Conservation (phyloP, 2,888 invertebrate genomes). For the Agonopterix heracliana region DNA sequence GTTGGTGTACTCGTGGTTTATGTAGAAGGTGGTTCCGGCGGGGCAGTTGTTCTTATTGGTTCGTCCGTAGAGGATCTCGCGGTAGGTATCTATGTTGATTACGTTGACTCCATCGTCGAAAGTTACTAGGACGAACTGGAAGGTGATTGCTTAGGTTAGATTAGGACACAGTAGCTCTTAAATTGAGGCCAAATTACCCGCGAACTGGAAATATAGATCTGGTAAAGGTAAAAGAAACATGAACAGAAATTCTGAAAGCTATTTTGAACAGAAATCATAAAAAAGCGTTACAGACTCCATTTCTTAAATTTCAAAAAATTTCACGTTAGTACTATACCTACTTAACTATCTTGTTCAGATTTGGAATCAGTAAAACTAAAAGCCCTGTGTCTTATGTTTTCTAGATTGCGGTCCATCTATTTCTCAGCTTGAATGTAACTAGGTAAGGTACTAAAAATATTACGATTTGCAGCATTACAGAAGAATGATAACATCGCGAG, state of each 20-base stretch:
- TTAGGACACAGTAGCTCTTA: neutral
- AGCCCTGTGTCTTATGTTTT: no score
- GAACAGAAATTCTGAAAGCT: neutral
- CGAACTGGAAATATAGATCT: neutral
- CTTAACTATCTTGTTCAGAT: neutral
- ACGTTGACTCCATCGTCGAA: constrained; percentile 80
- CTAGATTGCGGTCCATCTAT: no score
- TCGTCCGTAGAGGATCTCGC: constrained; percentile 63
- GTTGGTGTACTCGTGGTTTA: constrained; percentile 84
- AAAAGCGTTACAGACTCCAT: neutral
- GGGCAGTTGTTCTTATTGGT: constrained; percentile 80
- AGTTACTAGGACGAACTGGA: constrained; percentile 80
- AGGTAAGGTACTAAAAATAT: no score
- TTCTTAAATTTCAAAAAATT: neutral
- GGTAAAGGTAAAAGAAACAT: neutral
- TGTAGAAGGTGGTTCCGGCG: constrained; percentile 80
- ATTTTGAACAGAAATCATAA: neutral
- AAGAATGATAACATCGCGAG: no score
- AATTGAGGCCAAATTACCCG: neutral
- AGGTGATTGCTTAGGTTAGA: constrained; percentile 9
- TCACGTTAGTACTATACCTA: no score
- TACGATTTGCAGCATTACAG: no score
- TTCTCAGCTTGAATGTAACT: no score
- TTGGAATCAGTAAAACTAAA: no score
- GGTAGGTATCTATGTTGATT: constrained; percentile 72